phyloP scores from a whole-genome alignment of 2,888 invertebrate genomes.

The Daptonema setosum region DNA sequence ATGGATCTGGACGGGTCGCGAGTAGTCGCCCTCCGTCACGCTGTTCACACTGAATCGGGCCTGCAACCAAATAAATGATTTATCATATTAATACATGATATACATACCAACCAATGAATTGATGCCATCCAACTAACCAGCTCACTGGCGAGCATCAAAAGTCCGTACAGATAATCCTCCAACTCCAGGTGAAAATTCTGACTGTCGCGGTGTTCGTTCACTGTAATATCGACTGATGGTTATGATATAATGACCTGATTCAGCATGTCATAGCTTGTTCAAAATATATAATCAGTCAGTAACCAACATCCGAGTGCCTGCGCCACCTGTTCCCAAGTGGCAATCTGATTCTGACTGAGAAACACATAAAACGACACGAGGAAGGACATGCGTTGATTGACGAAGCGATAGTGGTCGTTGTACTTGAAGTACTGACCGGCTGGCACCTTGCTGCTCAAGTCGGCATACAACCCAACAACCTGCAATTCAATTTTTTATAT shows the following conservation, averaged over 20 bases:
- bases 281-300: too few species aligned
- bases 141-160: constrained; percentile 59
- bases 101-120: background rate
- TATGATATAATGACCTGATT: background rate
- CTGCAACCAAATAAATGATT: too few species aligned
- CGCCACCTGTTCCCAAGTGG: constrained; percentile 51
- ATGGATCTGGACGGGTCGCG: constrained; percentile 56
- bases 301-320: constrained; percentile 44
- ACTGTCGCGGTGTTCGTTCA: constrained; percentile 24
- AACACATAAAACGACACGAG: constrained; percentile 54
- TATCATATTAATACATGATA: too few species aligned
- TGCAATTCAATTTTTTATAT: too few species aligned
- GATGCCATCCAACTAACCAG: constrained; percentile 37
- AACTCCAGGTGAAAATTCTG: constrained; percentile 69
- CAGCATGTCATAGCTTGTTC: too few species aligned
- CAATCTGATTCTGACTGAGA: constrained; percentile 52
- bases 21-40: constrained; percentile 49
- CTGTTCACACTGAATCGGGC: constrained; percentile 31
- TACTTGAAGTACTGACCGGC: constrained; percentile 30
- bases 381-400: constrained; percentile 56
- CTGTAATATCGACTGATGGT: background rate
- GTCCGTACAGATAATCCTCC: constrained; percentile 62
- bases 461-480: constrained; percentile 34
- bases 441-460: background rate
- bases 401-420: constrained; percentile 64